phyloP scores from a whole-genome alignment of 2,888 invertebrate species.

The Tenthredo scrophulariae region DNA sequence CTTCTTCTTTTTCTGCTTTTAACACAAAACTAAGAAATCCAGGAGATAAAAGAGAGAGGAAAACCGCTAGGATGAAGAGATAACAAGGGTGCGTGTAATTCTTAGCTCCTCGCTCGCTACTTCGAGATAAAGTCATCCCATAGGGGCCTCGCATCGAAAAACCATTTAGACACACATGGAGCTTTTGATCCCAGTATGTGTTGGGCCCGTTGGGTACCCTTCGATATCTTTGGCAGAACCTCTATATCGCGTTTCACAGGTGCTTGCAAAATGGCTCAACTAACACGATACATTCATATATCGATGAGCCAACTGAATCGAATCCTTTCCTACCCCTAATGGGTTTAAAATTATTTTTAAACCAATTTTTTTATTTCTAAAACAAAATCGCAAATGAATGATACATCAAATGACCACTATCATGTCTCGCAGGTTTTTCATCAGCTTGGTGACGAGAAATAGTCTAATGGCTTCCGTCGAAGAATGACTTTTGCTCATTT shows the following conservation, averaged over 20 bases:
- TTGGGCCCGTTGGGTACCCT: conserved; percentile 35
- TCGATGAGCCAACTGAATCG: background rate
- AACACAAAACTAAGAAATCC: background rate
- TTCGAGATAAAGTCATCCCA: conserved; percentile 35
- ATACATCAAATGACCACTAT: background rate
- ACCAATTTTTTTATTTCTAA: background rate
- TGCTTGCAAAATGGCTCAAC: background rate
- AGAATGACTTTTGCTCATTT: background rate
- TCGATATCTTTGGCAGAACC: background rate
- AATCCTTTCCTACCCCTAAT: background rate
- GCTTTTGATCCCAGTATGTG: background rate
- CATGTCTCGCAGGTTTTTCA: too few species aligned
- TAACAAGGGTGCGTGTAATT: conserved; percentile 35
- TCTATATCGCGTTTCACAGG: conserved; percentile 17
- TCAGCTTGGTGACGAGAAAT: too few species aligned
- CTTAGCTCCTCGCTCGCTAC: background rate
- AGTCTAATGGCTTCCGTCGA: too few species aligned
- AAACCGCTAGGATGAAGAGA: conserved; percentile 9
- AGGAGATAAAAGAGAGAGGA: background rate
- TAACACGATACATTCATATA: background rate
- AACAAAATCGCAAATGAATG: background rate
- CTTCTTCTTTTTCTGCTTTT: background rate
- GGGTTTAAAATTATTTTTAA: background rate
- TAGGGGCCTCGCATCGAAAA: conserved; percentile 39
- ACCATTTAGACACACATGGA: conserved; percentile 5